These are phyloP conservation scores for Anastatus disparis DNA, from an alignment of 1,140 invertebrate genomes.

Conservation along the genomic window DNA sequence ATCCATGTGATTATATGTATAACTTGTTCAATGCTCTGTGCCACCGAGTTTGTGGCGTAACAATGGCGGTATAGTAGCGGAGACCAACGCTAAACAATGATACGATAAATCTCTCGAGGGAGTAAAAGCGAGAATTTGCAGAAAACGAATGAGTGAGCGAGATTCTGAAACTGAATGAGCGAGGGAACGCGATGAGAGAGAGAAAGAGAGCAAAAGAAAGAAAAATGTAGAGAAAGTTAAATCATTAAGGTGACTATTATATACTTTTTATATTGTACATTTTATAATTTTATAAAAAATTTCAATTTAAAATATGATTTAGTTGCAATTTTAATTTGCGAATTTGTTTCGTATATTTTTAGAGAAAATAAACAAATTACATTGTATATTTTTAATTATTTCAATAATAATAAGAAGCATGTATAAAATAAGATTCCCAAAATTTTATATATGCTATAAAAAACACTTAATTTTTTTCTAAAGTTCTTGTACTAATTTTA, in stretches of 20 bases:
- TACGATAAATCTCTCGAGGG: constrained; percentile 36
- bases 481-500: neutral
- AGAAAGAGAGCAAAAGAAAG: neutral
- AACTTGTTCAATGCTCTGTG: constrained; percentile 1
- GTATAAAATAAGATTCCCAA: too few species aligned
- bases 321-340: neutral
- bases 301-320: too few species aligned
- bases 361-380: too few species aligned
- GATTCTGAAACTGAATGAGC: neutral
- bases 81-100: constrained; percentile 31
- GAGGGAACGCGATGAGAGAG: neutral
- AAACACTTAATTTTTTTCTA: too few species aligned
- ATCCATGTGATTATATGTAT: too few species aligned
- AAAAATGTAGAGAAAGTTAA: constrained; percentile 25
- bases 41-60: neutral
- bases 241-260: constrained; percentile 38
- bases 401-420: too few species aligned
- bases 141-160: constrained; percentile 12
- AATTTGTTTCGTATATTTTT: too few species aligned
- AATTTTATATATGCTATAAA: too few species aligned
- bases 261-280: too few species aligned
- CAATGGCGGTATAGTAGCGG: constrained; percentile 12
- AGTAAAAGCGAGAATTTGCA: constrained; percentile 29
- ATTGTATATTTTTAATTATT: too few species aligned
- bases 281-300: too few species aligned